phyloP scores from a whole-genome alignment of 2,113 vertebrate genomes.

The Solenodon paradoxus region DNA sequence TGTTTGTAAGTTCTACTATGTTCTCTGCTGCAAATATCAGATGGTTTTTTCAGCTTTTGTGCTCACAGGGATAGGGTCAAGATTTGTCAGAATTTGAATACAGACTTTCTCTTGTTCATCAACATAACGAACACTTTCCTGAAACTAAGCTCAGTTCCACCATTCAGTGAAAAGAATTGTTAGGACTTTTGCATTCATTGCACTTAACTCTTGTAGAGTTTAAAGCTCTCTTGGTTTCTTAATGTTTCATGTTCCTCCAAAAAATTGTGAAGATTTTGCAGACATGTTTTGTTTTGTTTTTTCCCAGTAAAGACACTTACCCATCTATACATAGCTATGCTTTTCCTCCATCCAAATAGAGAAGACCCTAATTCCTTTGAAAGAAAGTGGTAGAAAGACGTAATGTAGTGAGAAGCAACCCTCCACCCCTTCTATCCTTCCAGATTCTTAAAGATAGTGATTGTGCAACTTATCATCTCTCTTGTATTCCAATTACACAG shows the following conservation, averaged over 20 bases:
- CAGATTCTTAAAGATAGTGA: neutral
- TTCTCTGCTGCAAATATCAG: conserved; percentile 49
- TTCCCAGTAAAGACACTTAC: neutral
- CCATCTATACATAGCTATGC: neutral
- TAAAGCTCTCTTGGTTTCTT: neutral
- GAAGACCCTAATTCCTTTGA: neutral
- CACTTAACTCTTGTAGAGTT: neutral
- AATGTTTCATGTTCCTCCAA: neutral
- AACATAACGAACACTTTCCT: neutral
- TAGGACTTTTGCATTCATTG: neutral
- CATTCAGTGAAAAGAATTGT: neutral
- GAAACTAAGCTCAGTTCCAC: neutral
- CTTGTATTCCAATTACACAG: neutral
- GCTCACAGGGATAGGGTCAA: neutral
- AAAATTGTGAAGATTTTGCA: neutral
- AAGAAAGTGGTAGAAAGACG: neutral
- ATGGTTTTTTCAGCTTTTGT: neutral
- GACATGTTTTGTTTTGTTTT: conserved; percentile 6
- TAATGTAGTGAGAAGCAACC: neutral
- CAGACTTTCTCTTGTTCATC: neutral
- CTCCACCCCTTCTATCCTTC: neutral
- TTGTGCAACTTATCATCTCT: neutral
- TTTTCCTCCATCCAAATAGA: neutral
- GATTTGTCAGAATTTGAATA: neutral
- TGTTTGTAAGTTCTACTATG: conserved; percentile 64